Base-by-base conservation (phyloP, 35 echinoderm and acorn worm genomes). In the Eucidaris tribuloides region DNA sequence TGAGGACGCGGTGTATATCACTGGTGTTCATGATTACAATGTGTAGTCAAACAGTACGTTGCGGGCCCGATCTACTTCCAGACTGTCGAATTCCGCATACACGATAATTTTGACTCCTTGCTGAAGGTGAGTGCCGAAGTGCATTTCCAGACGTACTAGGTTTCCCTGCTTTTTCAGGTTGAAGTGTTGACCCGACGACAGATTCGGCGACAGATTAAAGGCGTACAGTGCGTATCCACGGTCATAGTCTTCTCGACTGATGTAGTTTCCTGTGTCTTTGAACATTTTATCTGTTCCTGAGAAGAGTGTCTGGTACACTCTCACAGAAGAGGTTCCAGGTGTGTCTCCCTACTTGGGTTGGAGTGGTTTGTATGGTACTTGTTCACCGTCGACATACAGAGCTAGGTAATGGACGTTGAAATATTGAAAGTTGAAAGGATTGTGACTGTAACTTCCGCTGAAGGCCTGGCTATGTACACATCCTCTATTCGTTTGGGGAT, bases 31-130 rank as follows among this genome's bases (percentile, higher is more conserved):
- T 81, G n/a, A 33, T 81, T 63, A 63, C 52, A 82, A 37, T 3
- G 76, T 77, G 38, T 91, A 71, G 25, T 91, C 82, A 72, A 85
- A 91, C 5, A 85, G 31, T 3, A 91, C 59, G 50, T 85, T 85
- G 35, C 82, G 52, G 46, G 71, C 74, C 72, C 65, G 41, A 38
- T 85, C 89, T 22, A 84, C 85, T 27, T 91, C 82, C 19, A 85
- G 78, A 20, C 85, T 85, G 43, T 91, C 82, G n/a, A 84, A 74
- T 24, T 88, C 90, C 19, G 90, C 63, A 52, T 92, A 92, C 13
- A 92, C 79, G 3, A 87, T 29, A 31, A 86, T 84, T 37, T 87
- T 92, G 2, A 92, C 43, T 0, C 84, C 80, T 1, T 44, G 62
- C 13, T 83, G 42, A 3, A 87, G 46, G 1, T 78, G 52, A 13